phyloP scores from a whole-genome alignment of 2,888 invertebrate species.

The Drosophila mettleri region DNA sequence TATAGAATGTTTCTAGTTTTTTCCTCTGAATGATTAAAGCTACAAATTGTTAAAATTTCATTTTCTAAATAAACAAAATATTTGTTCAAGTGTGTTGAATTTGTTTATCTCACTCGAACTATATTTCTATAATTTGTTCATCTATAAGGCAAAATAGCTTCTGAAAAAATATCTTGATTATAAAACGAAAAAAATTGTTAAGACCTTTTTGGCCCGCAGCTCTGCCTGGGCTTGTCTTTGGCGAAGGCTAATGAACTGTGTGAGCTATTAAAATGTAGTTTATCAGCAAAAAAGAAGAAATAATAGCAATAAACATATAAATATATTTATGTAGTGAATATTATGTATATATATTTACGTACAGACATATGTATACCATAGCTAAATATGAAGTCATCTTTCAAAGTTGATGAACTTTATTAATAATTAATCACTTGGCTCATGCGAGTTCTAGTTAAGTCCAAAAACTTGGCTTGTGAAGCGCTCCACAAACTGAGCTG shows the following conservation, averaged over 20 bases:
- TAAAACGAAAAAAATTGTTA: not conserved
- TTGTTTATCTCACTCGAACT: not conserved
- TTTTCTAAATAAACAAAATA: no score
- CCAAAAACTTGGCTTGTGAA: slow-evolving; percentile 21
- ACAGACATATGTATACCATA: not conserved
- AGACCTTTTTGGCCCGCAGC: slow-evolving; percentile 10
- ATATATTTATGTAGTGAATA: slow-evolving; percentile 2
- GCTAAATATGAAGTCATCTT: slow-evolving; percentile 38
- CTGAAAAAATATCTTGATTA: not conserved
- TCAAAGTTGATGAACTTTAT: slow-evolving; percentile 20
- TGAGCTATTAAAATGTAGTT: slow-evolving; percentile 50
- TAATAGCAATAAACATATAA: not conserved
- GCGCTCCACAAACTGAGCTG: slow-evolving; percentile 44
- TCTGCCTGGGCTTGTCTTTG: not conserved
- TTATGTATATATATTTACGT: not conserved
- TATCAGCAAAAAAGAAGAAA: slow-evolving; percentile 38
- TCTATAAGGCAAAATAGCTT: not conserved
- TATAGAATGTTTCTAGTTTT: no score
- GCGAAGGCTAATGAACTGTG: slow-evolving; percentile 67
- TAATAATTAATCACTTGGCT: slow-evolving; percentile 48
- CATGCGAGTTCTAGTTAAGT: slow-evolving; percentile 22
- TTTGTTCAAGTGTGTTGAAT: not conserved
- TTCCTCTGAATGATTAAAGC: no score
- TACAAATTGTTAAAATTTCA: not conserved
- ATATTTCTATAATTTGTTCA: not conserved